A percentile compares a stretch with the other conserved stretches of the same genome.
Evolutionary conservation across 23 tunicate genomes (phyloP).

Genomic region (Pegea sp.): DNA sequence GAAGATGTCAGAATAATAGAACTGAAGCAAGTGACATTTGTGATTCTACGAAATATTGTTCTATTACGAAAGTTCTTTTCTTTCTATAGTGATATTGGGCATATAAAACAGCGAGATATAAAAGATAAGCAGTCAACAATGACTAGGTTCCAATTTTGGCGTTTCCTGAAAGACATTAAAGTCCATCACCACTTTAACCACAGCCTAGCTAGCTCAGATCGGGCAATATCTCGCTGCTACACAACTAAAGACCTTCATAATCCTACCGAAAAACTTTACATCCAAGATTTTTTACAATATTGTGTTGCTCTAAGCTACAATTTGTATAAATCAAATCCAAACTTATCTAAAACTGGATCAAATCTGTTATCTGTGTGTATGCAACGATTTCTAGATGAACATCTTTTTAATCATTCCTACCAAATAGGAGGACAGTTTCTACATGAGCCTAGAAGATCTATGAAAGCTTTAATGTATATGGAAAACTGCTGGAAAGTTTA

Average conservation of each 20-base stretch:
- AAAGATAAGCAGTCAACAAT: conserved; percentile 48
- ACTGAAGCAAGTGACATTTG: conserved; percentile 7
- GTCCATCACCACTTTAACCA: conserved; percentile 36
- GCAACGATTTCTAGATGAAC: conserved; percentile 36
- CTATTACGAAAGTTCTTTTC: conserved; percentile 48
- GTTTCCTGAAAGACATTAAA: conserved; percentile 71
- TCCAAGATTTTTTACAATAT: conserved; percentile 52
- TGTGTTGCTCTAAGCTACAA: conserved; percentile 40
- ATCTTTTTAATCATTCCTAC: conserved; percentile 52
- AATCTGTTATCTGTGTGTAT: conserved; percentile 24
- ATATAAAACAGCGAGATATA: background rate
- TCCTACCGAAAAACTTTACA: conserved; percentile 69
- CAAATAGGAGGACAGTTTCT: conserved; percentile 62
- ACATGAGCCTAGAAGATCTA: conserved; percentile 55
- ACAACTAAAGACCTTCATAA: conserved; percentile 65
- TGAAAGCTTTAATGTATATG: conserved; percentile 70
- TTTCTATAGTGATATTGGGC: conserved; percentile 82
- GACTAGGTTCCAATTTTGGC: conserved; percentile 93
- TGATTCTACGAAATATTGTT: conserved; percentile 49
- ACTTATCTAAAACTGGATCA: background rate
- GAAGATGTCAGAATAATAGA: conserved; percentile 25
- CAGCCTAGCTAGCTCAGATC: conserved; percentile 39
- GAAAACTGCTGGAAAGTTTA: conserved; percentile 81
- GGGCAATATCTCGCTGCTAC: conserved; percentile 29
- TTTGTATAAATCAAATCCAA: conserved; percentile 11